Evolutionary conservation across 2,113 vertebrate species (phyloP).

Genomic region (Galeopterus variegatus): DNA sequence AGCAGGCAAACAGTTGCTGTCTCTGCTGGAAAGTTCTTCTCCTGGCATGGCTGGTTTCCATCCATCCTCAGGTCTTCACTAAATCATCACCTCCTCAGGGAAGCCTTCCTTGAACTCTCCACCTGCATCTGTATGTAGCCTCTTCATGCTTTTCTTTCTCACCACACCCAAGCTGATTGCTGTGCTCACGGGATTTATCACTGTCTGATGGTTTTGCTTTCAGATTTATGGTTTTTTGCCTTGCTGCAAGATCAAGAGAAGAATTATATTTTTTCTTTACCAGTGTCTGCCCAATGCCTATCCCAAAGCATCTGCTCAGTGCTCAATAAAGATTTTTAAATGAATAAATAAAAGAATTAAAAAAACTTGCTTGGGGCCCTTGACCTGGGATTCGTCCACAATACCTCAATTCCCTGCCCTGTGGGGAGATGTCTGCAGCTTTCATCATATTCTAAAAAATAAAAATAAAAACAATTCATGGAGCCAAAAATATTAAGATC

Average conservation of each 20-base stretch:
- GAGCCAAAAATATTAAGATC: neutral
- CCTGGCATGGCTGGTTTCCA: neutral
- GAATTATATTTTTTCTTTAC: slow-evolving; percentile 17
- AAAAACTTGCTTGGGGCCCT: neutral
- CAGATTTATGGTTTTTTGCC: neutral
- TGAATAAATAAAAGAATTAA: neutral
- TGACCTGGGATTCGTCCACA: neutral
- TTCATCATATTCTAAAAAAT: neutral
- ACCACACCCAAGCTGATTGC: no score
- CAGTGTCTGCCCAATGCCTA: neutral
- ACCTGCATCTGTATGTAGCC: neutral
- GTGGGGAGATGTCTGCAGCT: neutral
- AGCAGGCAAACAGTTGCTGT: neutral
- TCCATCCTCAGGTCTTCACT: neutral
- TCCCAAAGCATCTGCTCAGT: neutral
- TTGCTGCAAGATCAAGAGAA: neutral
- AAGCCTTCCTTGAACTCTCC: neutral
- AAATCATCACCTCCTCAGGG: neutral
- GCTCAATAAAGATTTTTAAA: neutral
- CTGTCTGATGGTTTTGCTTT: neutral
- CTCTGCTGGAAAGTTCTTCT: neutral
- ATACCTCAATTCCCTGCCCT: neutral
- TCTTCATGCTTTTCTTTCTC: neutral
- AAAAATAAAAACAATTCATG: neutral
- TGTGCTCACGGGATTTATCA: neutral